Base-by-base conservation (phyloP, 2,113 vertebrate genomes). In the Corydoras maculifer region DNA sequence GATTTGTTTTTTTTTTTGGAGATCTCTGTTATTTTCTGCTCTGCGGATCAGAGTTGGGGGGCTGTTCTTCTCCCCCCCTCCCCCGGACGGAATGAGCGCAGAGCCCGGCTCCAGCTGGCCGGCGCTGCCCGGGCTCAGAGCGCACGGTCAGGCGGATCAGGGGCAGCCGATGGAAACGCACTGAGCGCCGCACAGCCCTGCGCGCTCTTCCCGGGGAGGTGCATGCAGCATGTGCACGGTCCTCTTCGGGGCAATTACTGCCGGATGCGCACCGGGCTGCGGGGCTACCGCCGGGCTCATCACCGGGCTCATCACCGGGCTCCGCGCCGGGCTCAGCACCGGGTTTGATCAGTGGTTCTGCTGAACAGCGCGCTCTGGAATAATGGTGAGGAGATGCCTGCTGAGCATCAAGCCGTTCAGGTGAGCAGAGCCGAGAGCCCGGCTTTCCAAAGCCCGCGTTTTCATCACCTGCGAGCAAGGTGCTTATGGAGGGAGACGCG, bases 321-420 rank as follows among this genome's bases (percentile, higher is more conserved):
- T 18, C 15, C 35, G 43, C 18, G 18, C 18, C 54, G 55, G 35
- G 30, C n/a, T 49, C 32, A 25, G 10, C 13, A 66, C 25, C 31
- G 65, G 65, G 25, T 55, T 54, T 55, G 31, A 25, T 54, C 64
- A 11, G 49, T 54, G 64, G n/a, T 7, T 60, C 54, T 73, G 72
- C 64, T 73, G 64, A 73, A 67, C 77, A 77, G 31, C 66, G 25
- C 66, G 18, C 49, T 57, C 68, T n/a, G 54, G 73, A 62, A 73
- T 73, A 68, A 78, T 78, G 93, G 87, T 88, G 89, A 94, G 95
- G 82, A 93, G 96, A 93, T 95, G 94, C 86, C 93, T 95, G 79
- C 91, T 96, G 90, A 95, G 94, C 88, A 88, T 96, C 91, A 95
- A 92, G 89, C 96, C 94, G 63, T 98, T 98, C 89, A 94, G 96